phyloP scores from a whole-genome alignment of 2,797 vertebrate genomes.

The Alcedo quadribrachys region DNA sequence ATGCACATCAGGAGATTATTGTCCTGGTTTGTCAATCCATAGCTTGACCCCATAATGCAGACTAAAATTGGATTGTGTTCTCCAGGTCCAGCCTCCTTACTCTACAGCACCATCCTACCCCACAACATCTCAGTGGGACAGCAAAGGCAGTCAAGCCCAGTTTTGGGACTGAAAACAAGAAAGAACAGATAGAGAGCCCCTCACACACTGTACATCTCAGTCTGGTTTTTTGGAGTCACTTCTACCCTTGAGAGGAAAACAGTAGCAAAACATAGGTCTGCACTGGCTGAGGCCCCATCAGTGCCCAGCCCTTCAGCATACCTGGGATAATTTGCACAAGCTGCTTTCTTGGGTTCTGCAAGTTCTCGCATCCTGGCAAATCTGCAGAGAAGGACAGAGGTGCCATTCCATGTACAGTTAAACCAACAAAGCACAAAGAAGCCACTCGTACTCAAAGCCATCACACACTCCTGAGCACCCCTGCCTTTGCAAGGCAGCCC shows the following conservation, averaged over 20 bases:
- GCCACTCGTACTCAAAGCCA: not conserved
- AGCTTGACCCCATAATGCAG: not conserved
- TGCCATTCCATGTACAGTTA: not conserved
- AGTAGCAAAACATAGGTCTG: not conserved
- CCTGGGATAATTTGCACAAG: not conserved
- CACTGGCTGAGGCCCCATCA: not conserved
- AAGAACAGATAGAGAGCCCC: not conserved
- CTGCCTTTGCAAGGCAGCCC: not conserved
- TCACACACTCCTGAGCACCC: not conserved
- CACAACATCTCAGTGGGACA: not conserved
- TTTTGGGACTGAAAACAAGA: not conserved
- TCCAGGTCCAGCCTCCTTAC: fast-evolving
- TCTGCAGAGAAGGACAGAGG: not conserved
- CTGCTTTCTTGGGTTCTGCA: conserved; percentile 17
- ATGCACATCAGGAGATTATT: not conserved
- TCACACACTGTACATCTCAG: not conserved
- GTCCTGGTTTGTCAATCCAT: not conserved
- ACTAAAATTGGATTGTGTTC: not conserved
- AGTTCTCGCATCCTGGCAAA: conserved; percentile 20
- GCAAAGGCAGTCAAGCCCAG: not conserved
- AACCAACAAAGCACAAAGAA: not conserved
- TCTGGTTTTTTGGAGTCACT: not conserved
- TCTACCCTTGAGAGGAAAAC: not conserved
- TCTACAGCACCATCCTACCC: not conserved
- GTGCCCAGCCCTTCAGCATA: not conserved